A percentile compares a stretch with the other conserved stretches of the same genome.
phyloP scores from a whole-genome alignment of 2,797 vertebrate species.

The Adrianichthys oophorus region DNA sequence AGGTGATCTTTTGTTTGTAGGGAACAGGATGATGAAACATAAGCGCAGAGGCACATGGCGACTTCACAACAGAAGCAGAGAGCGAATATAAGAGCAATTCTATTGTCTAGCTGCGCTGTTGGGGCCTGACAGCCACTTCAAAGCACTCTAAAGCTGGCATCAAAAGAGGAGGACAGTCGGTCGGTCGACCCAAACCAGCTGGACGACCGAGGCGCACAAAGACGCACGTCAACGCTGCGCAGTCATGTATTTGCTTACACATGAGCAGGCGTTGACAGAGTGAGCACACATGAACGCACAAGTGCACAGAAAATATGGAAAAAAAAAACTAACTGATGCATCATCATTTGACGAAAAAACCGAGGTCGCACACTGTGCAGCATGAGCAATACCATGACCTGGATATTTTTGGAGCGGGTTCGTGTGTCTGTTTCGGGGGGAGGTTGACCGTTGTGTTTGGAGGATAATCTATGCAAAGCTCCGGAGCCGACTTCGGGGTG shows the following conservation, averaged over 20 bases:
- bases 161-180: slow-evolving; percentile 30
- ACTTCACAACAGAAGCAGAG: slow-evolving; percentile 1
- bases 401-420: slow-evolving; percentile 41
- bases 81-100: slow-evolving; percentile 50
- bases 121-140: slow-evolving; percentile 45
- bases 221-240: neutral
- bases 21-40: slow-evolving; percentile 34
- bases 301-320: neutral
- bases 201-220: slow-evolving; percentile 49
- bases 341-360: neutral
- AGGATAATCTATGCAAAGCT: slow-evolving; percentile 69
- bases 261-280: neutral
- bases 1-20: slow-evolving; percentile 68
- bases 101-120: slow-evolving; percentile 35
- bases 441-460: slow-evolving; percentile 10
- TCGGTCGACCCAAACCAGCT: slow-evolving; percentile 45
- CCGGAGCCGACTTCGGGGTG: slow-evolving; percentile 50
- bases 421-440: slow-evolving; percentile 11
- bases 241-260: slow-evolving; percentile 13
- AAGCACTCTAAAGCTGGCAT: slow-evolving; percentile 28
- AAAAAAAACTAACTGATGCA: slow-evolving; percentile 5
- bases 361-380: neutral
- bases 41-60: slow-evolving; percentile 8
- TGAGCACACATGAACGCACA: slow-evolving; percentile 10
- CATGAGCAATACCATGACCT: slow-evolving; percentile 57